Evolutionary conservation across 2,888 invertebrate genomes (phyloP).

Genomic region (Branchellion lobata): DNA sequence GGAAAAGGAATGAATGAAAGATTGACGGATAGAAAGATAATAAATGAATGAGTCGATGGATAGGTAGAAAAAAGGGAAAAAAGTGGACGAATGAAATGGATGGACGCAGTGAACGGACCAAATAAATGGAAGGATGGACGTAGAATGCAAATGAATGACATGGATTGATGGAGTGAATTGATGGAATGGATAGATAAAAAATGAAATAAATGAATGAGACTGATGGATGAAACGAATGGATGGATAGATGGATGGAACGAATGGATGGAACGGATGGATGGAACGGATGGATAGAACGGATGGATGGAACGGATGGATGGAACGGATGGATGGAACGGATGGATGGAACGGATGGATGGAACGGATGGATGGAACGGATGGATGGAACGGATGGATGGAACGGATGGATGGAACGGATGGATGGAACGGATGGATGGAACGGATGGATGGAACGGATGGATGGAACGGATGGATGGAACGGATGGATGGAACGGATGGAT

Average conservation of each 20-base stretch:
- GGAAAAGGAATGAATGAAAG: neutral
- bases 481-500: neutral
- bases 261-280: too few species aligned
- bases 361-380: too few species aligned
- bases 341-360: too few species aligned
- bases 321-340: too few species aligned
- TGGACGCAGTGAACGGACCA: neutral
- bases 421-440: too few species aligned
- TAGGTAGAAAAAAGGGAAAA: neutral
- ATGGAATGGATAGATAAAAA: neutral
- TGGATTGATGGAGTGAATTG: neutral
- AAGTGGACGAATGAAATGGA: neutral
- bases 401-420: too few species aligned
- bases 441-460: too few species aligned
- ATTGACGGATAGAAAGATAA: neutral
- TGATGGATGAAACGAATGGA: neutral
- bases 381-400: too few species aligned
- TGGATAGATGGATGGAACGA: neutral
- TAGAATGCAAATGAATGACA: neutral
- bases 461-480: neutral
- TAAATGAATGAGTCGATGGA: neutral
- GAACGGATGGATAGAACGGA: too few species aligned
- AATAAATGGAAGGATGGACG: neutral
- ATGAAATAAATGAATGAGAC: neutral
- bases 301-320: too few species aligned